phyloP scores from a whole-genome alignment of 2,113 vertebrate species.

The Oreotrochilus melanogaster region DNA sequence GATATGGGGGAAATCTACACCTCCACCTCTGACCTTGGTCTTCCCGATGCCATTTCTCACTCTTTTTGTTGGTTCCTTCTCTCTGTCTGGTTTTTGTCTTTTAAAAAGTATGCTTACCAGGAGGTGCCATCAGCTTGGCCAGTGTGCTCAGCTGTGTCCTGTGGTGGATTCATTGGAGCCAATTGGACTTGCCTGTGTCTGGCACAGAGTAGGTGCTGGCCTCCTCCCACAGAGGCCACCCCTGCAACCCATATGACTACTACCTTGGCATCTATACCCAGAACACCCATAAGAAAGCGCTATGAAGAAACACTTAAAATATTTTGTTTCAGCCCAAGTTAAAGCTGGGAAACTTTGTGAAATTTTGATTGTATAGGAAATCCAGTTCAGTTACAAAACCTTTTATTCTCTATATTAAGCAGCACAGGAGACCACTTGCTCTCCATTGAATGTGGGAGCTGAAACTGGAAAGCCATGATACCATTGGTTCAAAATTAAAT shows the following conservation, averaged over 20 bases:
- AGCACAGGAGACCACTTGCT: not conserved
- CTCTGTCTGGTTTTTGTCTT: not conserved
- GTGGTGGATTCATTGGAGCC: not conserved
- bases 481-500: not conserved
- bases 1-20: not conserved
- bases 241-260: rapidly evolving
- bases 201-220: rapidly evolving
- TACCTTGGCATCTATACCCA: not conserved
- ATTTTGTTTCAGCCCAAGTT: not conserved
- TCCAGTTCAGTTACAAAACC: not conserved
- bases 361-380: not conserved
- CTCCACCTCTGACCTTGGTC: not conserved
- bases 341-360: not conserved
- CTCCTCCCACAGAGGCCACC: not conserved
- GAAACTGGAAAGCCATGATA: not conserved
- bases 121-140: not conserved
- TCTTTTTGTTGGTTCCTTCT: not conserved
- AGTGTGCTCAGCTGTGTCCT: not conserved
- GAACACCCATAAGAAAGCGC: not conserved
- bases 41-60: not conserved
- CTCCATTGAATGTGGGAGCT: not conserved
- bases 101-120: not conserved
- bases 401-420: not conserved
- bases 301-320: not conserved
- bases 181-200: not conserved